Evolutionary conservation across 2,113 vertebrate species (phyloP).

Genomic region (Odontesthes bonariensis): DNA sequence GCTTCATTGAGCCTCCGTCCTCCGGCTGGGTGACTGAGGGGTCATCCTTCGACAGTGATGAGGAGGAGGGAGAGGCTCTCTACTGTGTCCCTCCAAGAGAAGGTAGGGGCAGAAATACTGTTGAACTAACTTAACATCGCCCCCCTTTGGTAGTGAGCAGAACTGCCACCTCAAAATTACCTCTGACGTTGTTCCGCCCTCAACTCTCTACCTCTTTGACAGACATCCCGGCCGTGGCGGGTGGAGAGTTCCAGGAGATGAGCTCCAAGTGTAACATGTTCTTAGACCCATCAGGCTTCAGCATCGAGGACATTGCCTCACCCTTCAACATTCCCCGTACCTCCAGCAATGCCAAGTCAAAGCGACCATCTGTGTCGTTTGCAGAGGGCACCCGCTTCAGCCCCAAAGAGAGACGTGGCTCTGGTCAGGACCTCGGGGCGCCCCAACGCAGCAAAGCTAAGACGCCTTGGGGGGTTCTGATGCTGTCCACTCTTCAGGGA

Average conservation of each 20-base stretch:
- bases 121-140: neutral
- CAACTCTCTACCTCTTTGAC: constrained; percentile 10
- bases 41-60: constrained; percentile 90
- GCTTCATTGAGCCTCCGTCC: constrained; percentile 94
- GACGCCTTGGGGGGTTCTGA: constrained; percentile 77
- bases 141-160: neutral
- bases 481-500: constrained; percentile 76
- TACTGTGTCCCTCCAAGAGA: constrained; percentile 90
- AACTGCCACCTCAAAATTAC: neutral
- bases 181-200: constrained; percentile 22
- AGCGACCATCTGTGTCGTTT: constrained; percentile 95
- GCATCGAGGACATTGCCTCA: constrained; percentile 86
- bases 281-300: constrained; percentile 82
- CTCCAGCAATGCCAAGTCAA: constrained; percentile 94
- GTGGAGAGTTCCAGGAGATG: constrained; percentile 84
- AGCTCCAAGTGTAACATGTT: constrained; percentile 80
- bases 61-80: constrained; percentile 84
- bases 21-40: constrained; percentile 91
- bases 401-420: constrained; percentile 81
- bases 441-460: constrained; percentile 84
- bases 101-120: constrained; percentile 80
- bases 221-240: constrained; percentile 79
- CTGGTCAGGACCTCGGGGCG: constrained; percentile 79
- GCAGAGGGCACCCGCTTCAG: constrained; percentile 94
- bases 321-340: constrained; percentile 93